Percentiles rank a stretch among this genome's conserved stretches.
Evolutionary conservation across 2,113 vertebrate species (phyloP).

Genomic region (Diadophis punctatus): DNA sequence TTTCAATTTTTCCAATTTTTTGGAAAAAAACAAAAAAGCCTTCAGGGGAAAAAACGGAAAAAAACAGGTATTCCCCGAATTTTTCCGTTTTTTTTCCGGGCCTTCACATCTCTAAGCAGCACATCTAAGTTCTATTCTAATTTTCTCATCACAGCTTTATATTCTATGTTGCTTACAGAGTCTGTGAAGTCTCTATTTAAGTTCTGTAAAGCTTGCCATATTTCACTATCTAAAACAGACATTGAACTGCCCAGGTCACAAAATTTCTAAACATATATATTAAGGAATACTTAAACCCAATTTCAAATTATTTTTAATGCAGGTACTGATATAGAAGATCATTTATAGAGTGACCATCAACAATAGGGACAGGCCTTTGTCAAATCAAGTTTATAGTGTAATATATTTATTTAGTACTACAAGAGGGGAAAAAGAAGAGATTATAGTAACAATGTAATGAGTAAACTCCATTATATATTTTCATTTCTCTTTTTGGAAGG

Average conservation of each 20-base stretch:
- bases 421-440: neutral
- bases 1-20: too few relatives aligned
- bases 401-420: neutral
- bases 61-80: too few relatives aligned
- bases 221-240: neutral
- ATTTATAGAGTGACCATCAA: neutral
- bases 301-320: neutral
- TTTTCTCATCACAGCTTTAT: neutral
- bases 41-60: too few relatives aligned
- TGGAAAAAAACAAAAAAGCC: too few relatives aligned
- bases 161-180: neutral
- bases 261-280: neutral
- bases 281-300: neutral
- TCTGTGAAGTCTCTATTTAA: neutral
- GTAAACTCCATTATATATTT: neutral
- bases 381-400: neutral
- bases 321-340: neutral
- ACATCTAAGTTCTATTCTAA: neutral
- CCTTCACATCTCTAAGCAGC: too few relatives aligned
- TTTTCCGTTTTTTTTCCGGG: too few relatives aligned
- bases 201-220: neutral
- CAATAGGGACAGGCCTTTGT: neutral
- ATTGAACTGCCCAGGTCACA: neutral
- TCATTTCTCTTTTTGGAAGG: neutral
- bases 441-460: neutral